phyloP scores from a whole-genome alignment of 2,888 invertebrate genomes.

The Monopis laevigella region DNA sequence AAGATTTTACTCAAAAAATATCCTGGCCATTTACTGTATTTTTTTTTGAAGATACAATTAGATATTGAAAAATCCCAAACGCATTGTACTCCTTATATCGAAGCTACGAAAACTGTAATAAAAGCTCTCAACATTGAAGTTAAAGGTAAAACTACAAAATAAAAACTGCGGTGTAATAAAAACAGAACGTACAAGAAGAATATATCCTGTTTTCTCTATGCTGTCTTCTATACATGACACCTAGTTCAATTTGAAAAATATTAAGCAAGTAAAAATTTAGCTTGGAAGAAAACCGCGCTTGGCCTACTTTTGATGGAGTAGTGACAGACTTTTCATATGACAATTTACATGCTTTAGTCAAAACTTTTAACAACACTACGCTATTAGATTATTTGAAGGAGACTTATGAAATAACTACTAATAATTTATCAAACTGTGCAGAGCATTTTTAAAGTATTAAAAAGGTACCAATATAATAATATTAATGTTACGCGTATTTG shows the following conservation, averaged over 20 bases:
- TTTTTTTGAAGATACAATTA: background rate
- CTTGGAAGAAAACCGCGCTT: too few relatives aligned
- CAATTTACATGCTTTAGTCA: background rate
- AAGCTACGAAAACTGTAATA: background rate
- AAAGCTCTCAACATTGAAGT: background rate
- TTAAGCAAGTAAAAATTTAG: too few relatives aligned
- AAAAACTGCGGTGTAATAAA: background rate
- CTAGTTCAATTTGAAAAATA: background rate
- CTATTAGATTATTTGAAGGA: background rate
- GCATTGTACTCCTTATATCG: background rate
- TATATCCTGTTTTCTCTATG: background rate
- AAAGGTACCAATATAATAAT: too few relatives aligned
- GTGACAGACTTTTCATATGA: conserved; percentile 1
- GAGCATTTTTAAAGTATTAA: too few relatives aligned
- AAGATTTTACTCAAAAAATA: background rate
- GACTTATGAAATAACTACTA: background rate
- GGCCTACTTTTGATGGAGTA: background rate
- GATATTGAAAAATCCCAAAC: background rate
- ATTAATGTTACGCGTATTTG: too few relatives aligned
- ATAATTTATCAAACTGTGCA: too few relatives aligned
- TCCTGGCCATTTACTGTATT: background rate
- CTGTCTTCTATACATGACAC: background rate
- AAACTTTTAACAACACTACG: background rate
- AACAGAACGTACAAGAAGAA: background rate
- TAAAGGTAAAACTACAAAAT: background rate